These are phyloP conservation scores for Acanthosoma haemorrhoidale DNA, from an alignment of 2,888 invertebrate species.

Conservation along the genomic window DNA sequence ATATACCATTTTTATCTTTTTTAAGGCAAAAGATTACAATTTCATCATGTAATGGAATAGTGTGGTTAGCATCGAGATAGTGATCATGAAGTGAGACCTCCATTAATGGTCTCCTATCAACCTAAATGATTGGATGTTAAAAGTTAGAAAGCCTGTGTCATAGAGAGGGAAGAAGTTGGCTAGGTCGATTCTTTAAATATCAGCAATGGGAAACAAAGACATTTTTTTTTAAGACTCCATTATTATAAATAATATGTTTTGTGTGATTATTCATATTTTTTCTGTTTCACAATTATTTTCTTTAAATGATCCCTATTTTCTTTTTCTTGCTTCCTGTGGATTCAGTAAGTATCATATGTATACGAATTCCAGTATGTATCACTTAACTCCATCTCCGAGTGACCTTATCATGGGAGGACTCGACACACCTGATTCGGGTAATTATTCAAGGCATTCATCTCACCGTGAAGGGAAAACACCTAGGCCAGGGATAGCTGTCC, in stretches of 20 bases:
- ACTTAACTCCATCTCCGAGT: slow-evolving; percentile 53
- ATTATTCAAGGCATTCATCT: slow-evolving; percentile 26
- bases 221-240: not conserved
- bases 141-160: not conserved
- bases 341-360: slow-evolving; percentile 49
- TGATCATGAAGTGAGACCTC: not conserved
- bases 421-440: slow-evolving; percentile 44
- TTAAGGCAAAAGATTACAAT: not conserved
- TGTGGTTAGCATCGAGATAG: not conserved
- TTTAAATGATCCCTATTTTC: not conserved
- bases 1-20: too few species aligned
- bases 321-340: slow-evolving; percentile 39
- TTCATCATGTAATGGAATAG: slow-evolving; percentile 3
- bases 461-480: not conserved
- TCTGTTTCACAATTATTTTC: not conserved
- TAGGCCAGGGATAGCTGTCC: slow-evolving; percentile 37
- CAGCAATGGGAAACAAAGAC: not conserved
- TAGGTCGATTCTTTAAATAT: not conserved
- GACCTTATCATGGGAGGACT: slow-evolving; percentile 52
- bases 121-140: not conserved
- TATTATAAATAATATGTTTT: not conserved
- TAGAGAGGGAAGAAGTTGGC: too few species aligned
- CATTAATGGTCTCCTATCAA: not conserved
- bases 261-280: not conserved
- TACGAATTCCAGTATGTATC: slow-evolving; percentile 43